Conservation (phyloP, 2,888 invertebrate species). For the Drosophila kanekoi region DNA sequence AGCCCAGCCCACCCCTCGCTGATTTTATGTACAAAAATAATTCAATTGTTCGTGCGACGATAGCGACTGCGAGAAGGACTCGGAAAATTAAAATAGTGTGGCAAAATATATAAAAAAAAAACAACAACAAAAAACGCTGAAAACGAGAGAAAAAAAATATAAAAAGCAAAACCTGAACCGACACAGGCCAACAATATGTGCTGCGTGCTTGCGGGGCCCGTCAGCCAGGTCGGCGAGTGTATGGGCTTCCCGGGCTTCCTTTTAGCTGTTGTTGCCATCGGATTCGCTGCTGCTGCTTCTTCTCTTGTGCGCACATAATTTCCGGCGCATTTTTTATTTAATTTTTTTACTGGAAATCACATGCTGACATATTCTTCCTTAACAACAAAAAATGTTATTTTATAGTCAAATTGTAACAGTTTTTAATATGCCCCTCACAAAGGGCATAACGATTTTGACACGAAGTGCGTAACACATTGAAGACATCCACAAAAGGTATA, state of each 20-base stretch:
- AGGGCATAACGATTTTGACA: background rate
- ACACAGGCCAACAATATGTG: conserved; percentile 64
- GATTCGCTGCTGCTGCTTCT: conserved; percentile 22
- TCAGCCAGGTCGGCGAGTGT: conserved; percentile 17
- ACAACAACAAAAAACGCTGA: conserved; percentile 50
- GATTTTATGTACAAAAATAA: conserved; percentile 80
- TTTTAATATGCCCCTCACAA: conserved; percentile 31
- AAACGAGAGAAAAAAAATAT: conserved; percentile 32
- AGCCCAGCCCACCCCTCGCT: conserved; percentile 80
- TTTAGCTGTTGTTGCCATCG: conserved; percentile 27
- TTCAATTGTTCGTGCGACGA: conserved; percentile 81
- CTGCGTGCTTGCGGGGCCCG: conserved; percentile 52
- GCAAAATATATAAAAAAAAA: conserved; percentile 45
- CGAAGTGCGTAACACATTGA: no score
- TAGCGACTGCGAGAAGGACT: conserved; percentile 57
- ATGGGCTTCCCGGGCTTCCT: conserved; percentile 45
- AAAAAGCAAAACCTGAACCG: conserved; percentile 45
- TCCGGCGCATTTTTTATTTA: conserved; percentile 66
- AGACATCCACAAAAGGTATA: background rate
- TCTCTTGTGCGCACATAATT: conserved; percentile 71
- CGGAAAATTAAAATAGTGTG: conserved; percentile 73
- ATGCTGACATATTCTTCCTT: conserved; percentile 77
- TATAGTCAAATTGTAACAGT: conserved; percentile 76
- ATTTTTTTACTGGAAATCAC: conserved; percentile 62
- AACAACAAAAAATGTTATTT: conserved; percentile 66